Evolutionary conservation across 2,888 invertebrate species (phyloP), one percentile per base, ranked within the genome.

Genomic region (Beris morrisii): DNA sequence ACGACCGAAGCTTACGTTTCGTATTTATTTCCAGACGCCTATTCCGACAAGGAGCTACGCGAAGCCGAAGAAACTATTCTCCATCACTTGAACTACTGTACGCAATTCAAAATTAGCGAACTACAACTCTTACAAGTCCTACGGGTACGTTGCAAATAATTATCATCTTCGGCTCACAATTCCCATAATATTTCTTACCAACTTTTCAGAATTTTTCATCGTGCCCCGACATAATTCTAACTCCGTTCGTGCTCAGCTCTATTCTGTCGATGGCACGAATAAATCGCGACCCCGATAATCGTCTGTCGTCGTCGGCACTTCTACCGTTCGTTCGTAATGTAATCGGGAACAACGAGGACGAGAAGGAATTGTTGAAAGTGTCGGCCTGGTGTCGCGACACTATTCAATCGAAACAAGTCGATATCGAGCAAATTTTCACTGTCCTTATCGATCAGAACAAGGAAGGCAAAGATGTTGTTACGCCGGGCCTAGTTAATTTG

Each of bases 231-330:
- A 83, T 83, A 61, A 76, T 87, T 52, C 75, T 88, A 32, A 84
- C 87, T 70, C 85, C 88, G 0, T 88, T 88, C 74, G 82, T 87
- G 69, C 76, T 88, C n/a, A 84, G 86, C 67, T 82, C 86, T 12
- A 76, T 88, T 15, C 77, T 88, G 12, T 76, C 78, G 0, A 79
- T 81, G 79, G 77, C 78, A 1, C 73, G 72, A 4, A 74, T 76
- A 0, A 81, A 80, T 70, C 78, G 81, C n/a, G 77, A 81, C 66
- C 79, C 80, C 0, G 79, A 79, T 67, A 72, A 74, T 4, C 74
- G 74, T 6, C 69, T 78, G 32, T 76, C 77, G 0, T 72, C 75
- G 4, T 77, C 79, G 3, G 67, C 74, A 4, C 65, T 81, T 11
- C 70, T 81, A 13, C 77, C 77, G 1, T 78, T 76, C 66, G 66